These are phyloP conservation scores for Hemicordylus capensis DNA, from an alignment of 2,113 vertebrate species.

Conservation along the genomic window DNA sequence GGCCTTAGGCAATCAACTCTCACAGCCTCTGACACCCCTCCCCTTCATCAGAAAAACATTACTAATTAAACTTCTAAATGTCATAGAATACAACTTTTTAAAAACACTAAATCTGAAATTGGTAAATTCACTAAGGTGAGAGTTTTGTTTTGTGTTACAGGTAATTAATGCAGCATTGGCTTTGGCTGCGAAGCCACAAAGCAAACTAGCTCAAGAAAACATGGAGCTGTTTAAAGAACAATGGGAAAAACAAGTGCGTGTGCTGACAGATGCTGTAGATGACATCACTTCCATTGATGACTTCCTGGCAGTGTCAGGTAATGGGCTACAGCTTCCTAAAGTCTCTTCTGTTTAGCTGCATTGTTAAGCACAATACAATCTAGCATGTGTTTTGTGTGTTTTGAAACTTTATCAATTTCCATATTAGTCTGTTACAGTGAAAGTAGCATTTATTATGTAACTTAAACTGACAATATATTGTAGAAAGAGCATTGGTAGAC, in stretches of 20 bases:
- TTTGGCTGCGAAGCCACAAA: constrained; percentile 97
- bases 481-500: background rate
- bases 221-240: constrained; percentile 99
- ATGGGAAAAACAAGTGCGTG: constrained; percentile 97
- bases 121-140: background rate
- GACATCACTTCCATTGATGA: constrained; percentile 99
- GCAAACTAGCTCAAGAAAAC: constrained; percentile 98
- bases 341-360: background rate
- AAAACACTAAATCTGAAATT: background rate
- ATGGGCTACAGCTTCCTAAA: background rate
- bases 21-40: background rate
- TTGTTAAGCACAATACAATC: background rate
- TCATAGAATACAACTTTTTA: background rate
- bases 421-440: background rate
- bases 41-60: background rate
- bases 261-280: constrained; percentile 97
- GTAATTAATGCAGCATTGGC: constrained; percentile 98
- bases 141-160: constrained; percentile 77
- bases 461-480: background rate
- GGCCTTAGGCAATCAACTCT: background rate
- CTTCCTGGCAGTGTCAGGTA: constrained; percentile 97
- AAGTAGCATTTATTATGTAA: background rate
- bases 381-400: background rate
- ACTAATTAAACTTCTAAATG: background rate
- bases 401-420: background rate